These are phyloP conservation scores for Operophtera brumata DNA, from an alignment of 2,888 invertebrate genomes.

Conservation along the genomic window DNA sequence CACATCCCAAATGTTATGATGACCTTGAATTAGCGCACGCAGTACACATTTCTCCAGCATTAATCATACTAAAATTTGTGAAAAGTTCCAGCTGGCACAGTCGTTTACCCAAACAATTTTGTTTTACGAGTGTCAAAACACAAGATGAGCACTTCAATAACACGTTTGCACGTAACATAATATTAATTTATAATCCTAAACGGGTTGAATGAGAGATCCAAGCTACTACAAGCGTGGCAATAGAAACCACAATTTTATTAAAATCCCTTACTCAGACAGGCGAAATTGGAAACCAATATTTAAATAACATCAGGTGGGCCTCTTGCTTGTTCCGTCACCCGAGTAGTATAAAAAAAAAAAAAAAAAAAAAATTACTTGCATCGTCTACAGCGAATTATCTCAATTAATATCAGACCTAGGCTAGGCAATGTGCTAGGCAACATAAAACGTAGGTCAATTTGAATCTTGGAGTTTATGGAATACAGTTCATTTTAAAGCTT, in stretches of 20 bases:
- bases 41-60: slow-evolving; percentile 14
- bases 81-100: slow-evolving; percentile 7
- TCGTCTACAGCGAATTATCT: slow-evolving; percentile 10
- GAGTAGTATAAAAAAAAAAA: too few species aligned
- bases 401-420: slow-evolving; percentile 5
- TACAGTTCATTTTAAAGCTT: slow-evolving; percentile 14
- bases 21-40: slow-evolving; percentile 21
- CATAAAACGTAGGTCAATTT: slow-evolving; percentile 7
- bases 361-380: slow-evolving; percentile 22
- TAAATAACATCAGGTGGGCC: too few species aligned
- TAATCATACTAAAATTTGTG: slow-evolving; percentile 10
- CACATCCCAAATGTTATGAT: slow-evolving; percentile 13
- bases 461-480: slow-evolving; percentile 1
- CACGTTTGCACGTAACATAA: too few species aligned
- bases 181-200: background rate
- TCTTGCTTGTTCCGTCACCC: too few species aligned
- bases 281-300: slow-evolving; percentile 19
- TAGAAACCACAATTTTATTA: background rate
- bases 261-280: slow-evolving; percentile 1
- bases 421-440: slow-evolving; percentile 1
- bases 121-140: slow-evolving; percentile 2
- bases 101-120: background rate
- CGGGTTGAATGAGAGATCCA: background rate
- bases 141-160: background rate
- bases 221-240: background rate